These are phyloP conservation scores for Caligus rogercresseyi DNA, from an alignment of 1,140 invertebrate species.

Conservation along the genomic window DNA sequence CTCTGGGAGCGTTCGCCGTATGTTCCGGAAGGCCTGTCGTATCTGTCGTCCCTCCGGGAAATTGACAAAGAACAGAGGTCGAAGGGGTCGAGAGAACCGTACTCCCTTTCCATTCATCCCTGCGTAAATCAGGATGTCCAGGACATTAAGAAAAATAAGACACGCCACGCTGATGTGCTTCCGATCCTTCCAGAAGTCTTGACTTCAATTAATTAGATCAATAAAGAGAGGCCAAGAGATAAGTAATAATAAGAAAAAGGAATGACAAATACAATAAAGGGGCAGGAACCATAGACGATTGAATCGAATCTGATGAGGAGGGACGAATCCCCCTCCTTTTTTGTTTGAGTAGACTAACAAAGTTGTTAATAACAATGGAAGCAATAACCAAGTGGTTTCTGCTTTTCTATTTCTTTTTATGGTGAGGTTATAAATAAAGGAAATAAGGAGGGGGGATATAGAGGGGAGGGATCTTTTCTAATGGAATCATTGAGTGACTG, in stretches of 20 bases:
- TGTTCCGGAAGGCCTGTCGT: slow-evolving; percentile 35
- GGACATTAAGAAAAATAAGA: neutral
- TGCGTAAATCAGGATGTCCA: neutral
- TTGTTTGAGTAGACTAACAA: neutral
- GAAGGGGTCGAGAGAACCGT: slow-evolving; percentile 32
- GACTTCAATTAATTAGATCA: neutral
- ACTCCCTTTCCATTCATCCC: neutral
- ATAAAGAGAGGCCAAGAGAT: neutral
- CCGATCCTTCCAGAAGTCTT: slow-evolving; percentile 4
- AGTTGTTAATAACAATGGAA: neutral
- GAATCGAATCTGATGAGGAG: neutral
- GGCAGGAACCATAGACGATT: neutral
- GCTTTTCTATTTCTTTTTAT: neutral
- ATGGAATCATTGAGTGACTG: no score
- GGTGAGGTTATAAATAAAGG: neutral
- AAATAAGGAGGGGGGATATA: neutral
- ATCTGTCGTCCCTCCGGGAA: slow-evolving; percentile 36
- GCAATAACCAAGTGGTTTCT: neutral
- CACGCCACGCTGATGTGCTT: neutral
- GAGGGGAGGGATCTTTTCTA: no score
- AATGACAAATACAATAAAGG: no score
- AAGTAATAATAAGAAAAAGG: neutral
- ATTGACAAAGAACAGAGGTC: slow-evolving; percentile 36
- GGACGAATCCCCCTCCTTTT: neutral
- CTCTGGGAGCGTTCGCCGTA: slow-evolving; percentile 35